Percentiles rank a stretch among this genome's conserved stretches.
Evolutionary conservation across 2,888 invertebrate genomes (phyloP).

Genomic region (Ptycholaimellus sp.): DNA sequence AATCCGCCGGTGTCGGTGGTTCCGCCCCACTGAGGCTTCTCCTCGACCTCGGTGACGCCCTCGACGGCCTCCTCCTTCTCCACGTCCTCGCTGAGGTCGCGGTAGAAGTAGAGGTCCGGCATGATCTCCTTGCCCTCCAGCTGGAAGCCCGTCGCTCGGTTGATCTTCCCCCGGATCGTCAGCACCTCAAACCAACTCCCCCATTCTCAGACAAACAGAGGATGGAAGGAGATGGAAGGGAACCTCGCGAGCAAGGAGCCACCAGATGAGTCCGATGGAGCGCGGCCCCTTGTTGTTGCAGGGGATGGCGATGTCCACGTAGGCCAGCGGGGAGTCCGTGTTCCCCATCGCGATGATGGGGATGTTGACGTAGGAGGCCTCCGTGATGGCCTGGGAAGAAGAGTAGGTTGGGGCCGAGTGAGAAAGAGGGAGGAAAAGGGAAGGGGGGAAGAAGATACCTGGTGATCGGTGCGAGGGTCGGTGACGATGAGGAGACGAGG

Average conservation of each 20-base stretch:
- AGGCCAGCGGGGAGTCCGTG: constrained; percentile 81
- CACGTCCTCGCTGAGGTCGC: constrained; percentile 87
- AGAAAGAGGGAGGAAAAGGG: neutral
- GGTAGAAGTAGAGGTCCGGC: constrained; percentile 96
- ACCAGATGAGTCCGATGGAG: constrained; percentile 97
- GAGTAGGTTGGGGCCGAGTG: neutral
- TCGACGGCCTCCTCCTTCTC: constrained; percentile 21
- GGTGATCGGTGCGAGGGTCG: constrained; percentile 50
- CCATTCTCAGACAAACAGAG: no score
- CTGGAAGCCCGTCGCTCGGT: constrained; percentile 60
- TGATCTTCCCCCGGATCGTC: constrained; percentile 68
- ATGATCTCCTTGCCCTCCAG: constrained; percentile 41
- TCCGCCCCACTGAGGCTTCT: constrained; percentile 7
- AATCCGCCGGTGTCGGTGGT: no score
- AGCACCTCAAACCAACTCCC: no score
- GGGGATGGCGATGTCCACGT: constrained; percentile 93
- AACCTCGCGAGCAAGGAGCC: constrained; percentile 80
- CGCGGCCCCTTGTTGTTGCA: constrained; percentile 92
- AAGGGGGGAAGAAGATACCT: constrained; percentile 9
- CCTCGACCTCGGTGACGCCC: constrained; percentile 8
- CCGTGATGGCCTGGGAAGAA: constrained; percentile 67
- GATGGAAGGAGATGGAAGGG: no score
- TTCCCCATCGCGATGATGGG: constrained; percentile 96
- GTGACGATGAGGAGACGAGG: constrained; percentile 84
- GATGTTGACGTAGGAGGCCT: constrained; percentile 96